Percentiles rank a stretch among this genome's conserved stretches.
phyloP scores from a whole-genome alignment of 2,797 vertebrate genomes.

The Gallinago solitaria region DNA sequence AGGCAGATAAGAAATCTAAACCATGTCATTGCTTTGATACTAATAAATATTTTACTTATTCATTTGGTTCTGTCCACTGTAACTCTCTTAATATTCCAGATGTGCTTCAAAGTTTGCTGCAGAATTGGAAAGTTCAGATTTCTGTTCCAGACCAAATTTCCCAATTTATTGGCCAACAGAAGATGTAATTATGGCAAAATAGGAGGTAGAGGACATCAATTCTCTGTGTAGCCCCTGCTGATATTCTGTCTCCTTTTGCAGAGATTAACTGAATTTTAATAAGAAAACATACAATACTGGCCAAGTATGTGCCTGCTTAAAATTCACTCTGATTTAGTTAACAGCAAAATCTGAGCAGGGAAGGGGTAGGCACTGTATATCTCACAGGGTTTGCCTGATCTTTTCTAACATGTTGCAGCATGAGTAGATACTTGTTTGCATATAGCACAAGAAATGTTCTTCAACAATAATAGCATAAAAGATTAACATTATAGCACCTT shows the following conservation, averaged over 20 bases:
- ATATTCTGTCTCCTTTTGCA: conserved; percentile 21
- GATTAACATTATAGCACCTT: neutral
- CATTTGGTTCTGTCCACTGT: neutral
- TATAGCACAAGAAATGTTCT: neutral
- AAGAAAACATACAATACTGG: conserved; percentile 3
- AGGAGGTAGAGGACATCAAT: neutral
- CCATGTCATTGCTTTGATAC: neutral
- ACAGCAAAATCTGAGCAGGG: neutral
- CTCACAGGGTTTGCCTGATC: neutral
- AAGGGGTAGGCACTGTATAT: neutral
- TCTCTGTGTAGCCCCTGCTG: neutral
- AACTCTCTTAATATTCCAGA: neutral
- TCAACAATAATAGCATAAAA: neutral
- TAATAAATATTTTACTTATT: neutral
- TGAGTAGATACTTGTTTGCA: neutral
- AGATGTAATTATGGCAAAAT: neutral
- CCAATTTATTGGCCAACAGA: neutral
- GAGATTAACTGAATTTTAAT: conserved; percentile 45
- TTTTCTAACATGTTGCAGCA: conserved; percentile 5
- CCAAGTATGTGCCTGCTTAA: conserved; percentile 38
- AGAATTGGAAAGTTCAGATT: neutral
- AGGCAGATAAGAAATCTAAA: neutral
- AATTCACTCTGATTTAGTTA: conserved; percentile 38
- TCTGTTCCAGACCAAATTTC: neutral
- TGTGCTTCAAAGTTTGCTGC: neutral